Evolutionary conservation across 2,888 invertebrate genomes (phyloP).

Genomic region (Drosophila setosimentum): DNA sequence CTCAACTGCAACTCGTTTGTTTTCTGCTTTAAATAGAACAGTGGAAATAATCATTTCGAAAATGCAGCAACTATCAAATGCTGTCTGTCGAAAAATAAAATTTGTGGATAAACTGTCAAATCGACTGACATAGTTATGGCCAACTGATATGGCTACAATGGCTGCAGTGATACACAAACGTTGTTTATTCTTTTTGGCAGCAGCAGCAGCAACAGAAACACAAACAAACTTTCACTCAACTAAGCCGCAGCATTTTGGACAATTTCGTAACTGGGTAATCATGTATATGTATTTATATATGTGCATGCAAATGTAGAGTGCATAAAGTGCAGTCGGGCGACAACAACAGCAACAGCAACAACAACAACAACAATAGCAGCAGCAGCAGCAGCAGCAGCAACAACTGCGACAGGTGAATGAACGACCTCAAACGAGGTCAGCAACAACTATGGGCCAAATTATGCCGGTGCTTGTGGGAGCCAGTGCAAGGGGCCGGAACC

Average conservation of each 20-base stretch:
- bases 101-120: constrained; percentile 3
- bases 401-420: constrained; percentile 78
- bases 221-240: constrained; percentile 75
- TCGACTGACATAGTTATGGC: not conserved
- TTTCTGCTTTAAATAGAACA: not conserved
- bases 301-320: constrained; percentile 75
- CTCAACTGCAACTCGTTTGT: not conserved
- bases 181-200: constrained; percentile 51
- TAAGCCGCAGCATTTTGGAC: constrained; percentile 79
- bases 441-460: constrained; percentile 59
- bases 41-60: not conserved
- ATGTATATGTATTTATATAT: constrained; percentile 32
- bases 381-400: constrained; percentile 4
- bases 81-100: not conserved
- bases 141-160: constrained; percentile 1
- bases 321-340: constrained; percentile 72
- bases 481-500: constrained; percentile 16
- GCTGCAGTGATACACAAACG: constrained; percentile 17
- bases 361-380: not conserved
- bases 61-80: constrained; percentile 5
- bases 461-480: constrained; percentile 52
- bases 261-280: constrained; percentile 81
- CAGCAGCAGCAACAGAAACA: constrained; percentile 3
- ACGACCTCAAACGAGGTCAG: constrained; percentile 83
- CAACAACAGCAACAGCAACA: constrained; percentile 22